These are phyloP conservation scores for Hypocryptadius cinnamomeus DNA, from an alignment of 2,113 vertebrate species.

Conservation along the genomic window DNA sequence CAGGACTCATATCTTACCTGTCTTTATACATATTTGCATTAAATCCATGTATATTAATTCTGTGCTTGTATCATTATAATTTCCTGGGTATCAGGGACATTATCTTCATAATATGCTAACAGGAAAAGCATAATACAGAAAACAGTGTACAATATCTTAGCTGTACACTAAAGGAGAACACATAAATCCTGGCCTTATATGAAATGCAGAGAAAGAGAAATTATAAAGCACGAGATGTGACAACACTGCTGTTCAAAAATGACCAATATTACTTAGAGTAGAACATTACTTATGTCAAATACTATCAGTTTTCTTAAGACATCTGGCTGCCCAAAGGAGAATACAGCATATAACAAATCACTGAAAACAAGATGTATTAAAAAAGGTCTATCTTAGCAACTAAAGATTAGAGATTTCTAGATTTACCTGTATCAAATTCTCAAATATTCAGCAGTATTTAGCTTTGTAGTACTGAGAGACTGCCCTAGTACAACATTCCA, in stretches of 20 bases:
- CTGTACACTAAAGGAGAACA: neutral
- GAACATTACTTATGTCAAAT: neutral
- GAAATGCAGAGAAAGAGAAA: neutral
- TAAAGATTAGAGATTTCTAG: constrained; percentile 26
- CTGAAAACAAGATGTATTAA: neutral
- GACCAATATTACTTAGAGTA: neutral
- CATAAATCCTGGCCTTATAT: neutral
- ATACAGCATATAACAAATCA: neutral
- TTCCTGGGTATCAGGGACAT: neutral
- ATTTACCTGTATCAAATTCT: constrained; percentile 41
- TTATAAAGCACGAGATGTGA: neutral
- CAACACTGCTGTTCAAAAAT: neutral
- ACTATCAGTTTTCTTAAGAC: neutral
- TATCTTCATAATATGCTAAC: neutral
- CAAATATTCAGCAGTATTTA: constrained; percentile 33
- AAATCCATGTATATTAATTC: neutral
- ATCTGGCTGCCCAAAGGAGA: neutral
- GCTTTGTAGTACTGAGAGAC: neutral
- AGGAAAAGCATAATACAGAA: neutral
- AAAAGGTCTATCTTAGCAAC: neutral
- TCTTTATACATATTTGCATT: neutral
- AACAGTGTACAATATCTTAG: neutral
- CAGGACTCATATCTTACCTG: neutral
- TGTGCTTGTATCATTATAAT: neutral
- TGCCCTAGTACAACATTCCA: neutral